A percentile compares a stretch with the other conserved stretches of the same genome.
Evolutionary conservation across 2,888 invertebrate species (phyloP).

Genomic region (Heteropelma amictum): DNA sequence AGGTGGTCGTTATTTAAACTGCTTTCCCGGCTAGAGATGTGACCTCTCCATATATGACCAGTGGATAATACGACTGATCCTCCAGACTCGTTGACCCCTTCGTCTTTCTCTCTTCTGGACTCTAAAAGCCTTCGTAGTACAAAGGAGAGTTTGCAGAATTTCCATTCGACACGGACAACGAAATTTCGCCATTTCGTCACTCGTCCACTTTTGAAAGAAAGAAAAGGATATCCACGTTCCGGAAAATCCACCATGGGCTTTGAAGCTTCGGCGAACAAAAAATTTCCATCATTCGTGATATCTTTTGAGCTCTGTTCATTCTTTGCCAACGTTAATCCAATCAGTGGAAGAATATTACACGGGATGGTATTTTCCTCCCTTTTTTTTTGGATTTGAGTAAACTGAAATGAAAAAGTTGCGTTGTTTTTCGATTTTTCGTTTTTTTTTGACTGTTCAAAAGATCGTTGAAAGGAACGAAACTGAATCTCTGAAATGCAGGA

Average conservation of each 20-base stretch:
- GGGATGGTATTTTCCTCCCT: too few species aligned
- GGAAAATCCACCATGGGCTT: background rate
- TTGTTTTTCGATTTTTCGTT: too few species aligned
- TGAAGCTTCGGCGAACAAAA: too few species aligned
- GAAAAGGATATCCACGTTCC: too few species aligned
- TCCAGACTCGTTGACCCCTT: constrained; percentile 38
- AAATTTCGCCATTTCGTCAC: background rate
- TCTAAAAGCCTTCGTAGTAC: background rate
- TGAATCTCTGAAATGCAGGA: background rate
- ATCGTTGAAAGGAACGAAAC: too few species aligned
- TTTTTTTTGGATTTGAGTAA: too few species aligned
- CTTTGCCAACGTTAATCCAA: too few species aligned
- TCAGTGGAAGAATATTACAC: too few species aligned
- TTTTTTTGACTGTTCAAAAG: too few species aligned
- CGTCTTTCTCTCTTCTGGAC: constrained; percentile 29
- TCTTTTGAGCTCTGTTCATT: too few species aligned
- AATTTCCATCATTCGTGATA: too few species aligned
- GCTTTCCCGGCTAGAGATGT: constrained; percentile 36
- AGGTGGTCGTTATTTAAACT: constrained; percentile 53
- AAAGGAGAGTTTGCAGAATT: constrained; percentile 40
- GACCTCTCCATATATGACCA: constrained; percentile 23
- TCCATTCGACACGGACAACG: constrained; percentile 37
- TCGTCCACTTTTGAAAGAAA: background rate
- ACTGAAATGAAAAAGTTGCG: too few species aligned
- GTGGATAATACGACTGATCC: constrained; percentile 43